A percentile compares a stretch with the other conserved stretches of the same genome.
These are phyloP conservation scores for Macrotis lagotis DNA, from an alignment of 2,113 vertebrate genomes.

Conservation along the genomic window DNA sequence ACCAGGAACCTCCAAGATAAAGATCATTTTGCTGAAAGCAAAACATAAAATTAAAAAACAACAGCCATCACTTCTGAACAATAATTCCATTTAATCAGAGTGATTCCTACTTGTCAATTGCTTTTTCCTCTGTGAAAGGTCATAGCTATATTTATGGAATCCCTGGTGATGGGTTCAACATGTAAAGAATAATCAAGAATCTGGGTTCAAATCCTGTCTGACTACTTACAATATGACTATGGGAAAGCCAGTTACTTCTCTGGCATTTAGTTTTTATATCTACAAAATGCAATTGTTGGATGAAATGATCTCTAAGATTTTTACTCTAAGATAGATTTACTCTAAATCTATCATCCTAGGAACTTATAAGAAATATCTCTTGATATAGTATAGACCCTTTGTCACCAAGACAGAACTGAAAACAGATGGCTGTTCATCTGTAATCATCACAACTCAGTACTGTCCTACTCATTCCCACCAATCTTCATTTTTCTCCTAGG, in stretches of 20 bases:
- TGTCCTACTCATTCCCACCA: background rate
- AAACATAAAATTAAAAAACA: background rate
- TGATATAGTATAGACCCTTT: background rate
- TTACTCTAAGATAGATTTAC: no score
- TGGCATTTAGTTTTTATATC: background rate
- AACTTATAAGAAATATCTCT: background rate
- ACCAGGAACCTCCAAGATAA: background rate
- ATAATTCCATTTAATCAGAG: background rate
- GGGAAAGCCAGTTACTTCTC: background rate
- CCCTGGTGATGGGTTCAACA: background rate
- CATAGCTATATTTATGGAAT: background rate
- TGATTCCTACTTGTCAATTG: background rate
- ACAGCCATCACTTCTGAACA: background rate
- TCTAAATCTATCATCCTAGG: background rate
- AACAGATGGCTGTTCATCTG: background rate
- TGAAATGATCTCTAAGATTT: background rate
- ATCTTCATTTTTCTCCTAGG: conserved; percentile 38
- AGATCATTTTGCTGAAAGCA: background rate
- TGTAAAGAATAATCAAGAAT: background rate
- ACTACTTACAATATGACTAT: background rate
- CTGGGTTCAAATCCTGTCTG: background rate
- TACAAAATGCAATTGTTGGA: background rate
- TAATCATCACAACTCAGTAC: background rate
- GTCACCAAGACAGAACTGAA: background rate
- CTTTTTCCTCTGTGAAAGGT: background rate